phyloP scores from a whole-genome alignment of 2,113 vertebrate genomes.

The Nycticryphes semicollaris region DNA sequence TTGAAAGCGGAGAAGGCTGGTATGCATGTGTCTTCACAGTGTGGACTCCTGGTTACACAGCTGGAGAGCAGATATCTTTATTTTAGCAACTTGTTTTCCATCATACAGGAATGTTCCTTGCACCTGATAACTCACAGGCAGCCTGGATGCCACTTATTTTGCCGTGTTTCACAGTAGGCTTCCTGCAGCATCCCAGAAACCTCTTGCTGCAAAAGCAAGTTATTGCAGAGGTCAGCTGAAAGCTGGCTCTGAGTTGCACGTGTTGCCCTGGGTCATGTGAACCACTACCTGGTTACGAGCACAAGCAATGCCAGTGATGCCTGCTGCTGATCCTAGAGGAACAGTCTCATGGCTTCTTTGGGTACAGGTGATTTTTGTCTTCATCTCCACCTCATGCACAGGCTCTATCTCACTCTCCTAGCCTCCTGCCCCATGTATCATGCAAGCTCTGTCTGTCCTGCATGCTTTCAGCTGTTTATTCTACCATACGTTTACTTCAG shows the following conservation, averaged over 20 bases:
- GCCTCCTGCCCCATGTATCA: neutral
- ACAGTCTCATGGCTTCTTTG: neutral
- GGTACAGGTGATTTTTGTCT: accelerated
- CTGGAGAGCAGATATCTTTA: conserved; percentile 22
- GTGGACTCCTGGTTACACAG: conserved; percentile 9
- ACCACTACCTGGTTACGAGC: neutral
- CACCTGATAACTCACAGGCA: neutral
- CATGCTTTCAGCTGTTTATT: neutral
- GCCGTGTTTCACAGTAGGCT: neutral
- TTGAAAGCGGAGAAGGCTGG: neutral
- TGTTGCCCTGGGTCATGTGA: neutral
- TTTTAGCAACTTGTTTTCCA: conserved; percentile 8
- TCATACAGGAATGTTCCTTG: neutral
- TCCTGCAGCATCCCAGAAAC: neutral
- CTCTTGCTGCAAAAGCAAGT: neutral
- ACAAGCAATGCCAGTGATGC: neutral
- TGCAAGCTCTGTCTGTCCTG: neutral
- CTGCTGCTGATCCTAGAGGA: neutral
- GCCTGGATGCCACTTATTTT: neutral
- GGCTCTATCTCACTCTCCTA: neutral
- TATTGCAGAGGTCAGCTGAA: neutral
- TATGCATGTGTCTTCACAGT: neutral
- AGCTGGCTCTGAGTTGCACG: accelerated
- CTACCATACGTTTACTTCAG: neutral
- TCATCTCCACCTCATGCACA: accelerated